These are phyloP conservation scores for Gymnobelideus leadbeateri DNA, from an alignment of 2,113 vertebrate genomes.

Conservation along the genomic window DNA sequence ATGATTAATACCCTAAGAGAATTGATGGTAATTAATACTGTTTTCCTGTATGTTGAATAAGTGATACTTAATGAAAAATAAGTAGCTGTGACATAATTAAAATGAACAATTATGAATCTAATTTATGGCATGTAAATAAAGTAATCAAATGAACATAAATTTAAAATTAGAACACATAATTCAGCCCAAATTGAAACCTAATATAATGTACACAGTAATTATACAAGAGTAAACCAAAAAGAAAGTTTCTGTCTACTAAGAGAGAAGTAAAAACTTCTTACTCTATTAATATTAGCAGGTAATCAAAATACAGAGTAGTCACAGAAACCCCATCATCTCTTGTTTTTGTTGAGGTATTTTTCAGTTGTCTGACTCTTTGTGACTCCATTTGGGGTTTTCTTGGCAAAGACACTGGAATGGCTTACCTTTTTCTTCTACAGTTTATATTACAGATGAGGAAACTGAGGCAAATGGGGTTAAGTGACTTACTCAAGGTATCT, in stretches of 20 bases:
- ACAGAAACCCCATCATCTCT: neutral
- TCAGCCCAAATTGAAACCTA: slow-evolving; percentile 33
- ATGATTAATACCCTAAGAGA: slow-evolving; percentile 42
- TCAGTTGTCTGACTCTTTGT: neutral
- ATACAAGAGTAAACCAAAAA: neutral
- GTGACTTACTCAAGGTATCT: too few species aligned
- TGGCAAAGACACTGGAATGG: too few species aligned
- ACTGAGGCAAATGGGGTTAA: too few species aligned
- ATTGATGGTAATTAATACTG: slow-evolving; percentile 47
- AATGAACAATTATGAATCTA: slow-evolving; percentile 25
- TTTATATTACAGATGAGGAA: too few species aligned
- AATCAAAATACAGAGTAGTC: slow-evolving; percentile 17
- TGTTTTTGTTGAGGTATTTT: neutral
- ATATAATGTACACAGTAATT: neutral
- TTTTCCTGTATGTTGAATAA: slow-evolving; percentile 52
- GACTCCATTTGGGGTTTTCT: too few species aligned
- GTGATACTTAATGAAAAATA: slow-evolving; percentile 49
- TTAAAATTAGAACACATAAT: slow-evolving; percentile 44
- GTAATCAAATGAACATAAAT: slow-evolving; percentile 39
- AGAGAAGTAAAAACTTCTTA: slow-evolving; percentile 6
- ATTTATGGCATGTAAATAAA: slow-evolving; percentile 43
- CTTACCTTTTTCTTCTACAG: too few species aligned
- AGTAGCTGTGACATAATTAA: slow-evolving; percentile 27
- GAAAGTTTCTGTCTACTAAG: neutral
- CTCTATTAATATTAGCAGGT: slow-evolving; percentile 40